Conservation (phyloP, 2,888 invertebrate species). For the Chymomyza fuscimana region DNA sequence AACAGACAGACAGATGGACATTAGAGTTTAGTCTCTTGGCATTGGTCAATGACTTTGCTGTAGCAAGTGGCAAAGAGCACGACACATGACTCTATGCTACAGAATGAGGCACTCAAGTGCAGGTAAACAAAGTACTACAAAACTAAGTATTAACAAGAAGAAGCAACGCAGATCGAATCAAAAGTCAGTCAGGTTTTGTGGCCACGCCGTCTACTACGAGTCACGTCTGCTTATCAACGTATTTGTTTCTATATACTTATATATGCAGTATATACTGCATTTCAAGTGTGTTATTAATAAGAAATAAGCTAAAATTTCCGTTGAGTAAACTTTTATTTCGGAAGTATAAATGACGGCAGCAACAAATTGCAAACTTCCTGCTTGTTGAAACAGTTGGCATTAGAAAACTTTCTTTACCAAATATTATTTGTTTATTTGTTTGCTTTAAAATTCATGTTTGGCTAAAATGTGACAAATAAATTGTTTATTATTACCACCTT, state of each 20-base stretch:
- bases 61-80: not conserved
- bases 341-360: conserved; percentile 8
- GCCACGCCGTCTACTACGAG: conserved; percentile 47
- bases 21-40: conserved; percentile 15
- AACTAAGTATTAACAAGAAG: not conserved
- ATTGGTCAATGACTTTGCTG: conserved; percentile 44
- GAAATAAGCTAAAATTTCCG: not conserved
- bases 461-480: conserved; percentile 1
- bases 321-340: conserved; percentile 23
- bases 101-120: not conserved
- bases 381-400: conserved; percentile 25
- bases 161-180: not conserved
- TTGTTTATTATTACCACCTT: conserved; percentile 28
- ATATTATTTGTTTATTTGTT: not conserved
- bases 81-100: not conserved
- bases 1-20: conserved; percentile 3
- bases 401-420: conserved; percentile 43
- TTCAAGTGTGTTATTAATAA: not conserved
- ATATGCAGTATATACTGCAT: not conserved
- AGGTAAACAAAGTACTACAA: conserved; percentile 6
- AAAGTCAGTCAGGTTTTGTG: not conserved
- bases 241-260: conserved; percentile 10
- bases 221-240: conserved; percentile 47
- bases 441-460: not conserved
- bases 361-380: conserved; percentile 35